Evolutionary conservation across 2,888 invertebrate species (phyloP).

Genomic region (Andrena fulva): DNA sequence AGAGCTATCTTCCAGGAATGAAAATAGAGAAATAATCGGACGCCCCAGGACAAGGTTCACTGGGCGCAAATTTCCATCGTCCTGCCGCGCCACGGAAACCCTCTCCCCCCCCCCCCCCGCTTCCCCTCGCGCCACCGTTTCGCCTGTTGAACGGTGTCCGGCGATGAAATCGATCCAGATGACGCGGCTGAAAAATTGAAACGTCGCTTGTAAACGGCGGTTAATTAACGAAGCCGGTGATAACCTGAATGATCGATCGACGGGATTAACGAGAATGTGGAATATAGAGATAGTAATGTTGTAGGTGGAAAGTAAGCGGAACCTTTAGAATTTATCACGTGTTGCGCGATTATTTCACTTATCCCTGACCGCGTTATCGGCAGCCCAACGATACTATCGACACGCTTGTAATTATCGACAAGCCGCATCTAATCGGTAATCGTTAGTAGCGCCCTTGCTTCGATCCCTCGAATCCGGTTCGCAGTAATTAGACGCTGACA

Average conservation of each 20-base stretch:
- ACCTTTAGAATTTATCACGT: background rate
- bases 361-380: background rate
- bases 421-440: constrained; percentile 11
- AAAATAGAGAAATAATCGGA: constrained; percentile 79
- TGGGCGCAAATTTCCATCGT: constrained; percentile 68
- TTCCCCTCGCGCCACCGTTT: background rate
- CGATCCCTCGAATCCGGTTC: background rate
- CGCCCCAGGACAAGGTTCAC: constrained; percentile 62
- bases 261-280: too few species aligned
- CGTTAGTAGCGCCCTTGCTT: background rate
- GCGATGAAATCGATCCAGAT: background rate
- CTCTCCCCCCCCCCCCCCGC: background rate
- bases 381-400: constrained; percentile 6
- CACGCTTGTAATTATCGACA: background rate
- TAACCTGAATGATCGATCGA: background rate
- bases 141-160: background rate
- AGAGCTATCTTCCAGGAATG: constrained; percentile 79
- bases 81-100: constrained; percentile 32
- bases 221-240: background rate
- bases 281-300: background rate
- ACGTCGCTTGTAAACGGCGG: background rate
- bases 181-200: background rate
- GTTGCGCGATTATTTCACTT: background rate
- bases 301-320: background rate
- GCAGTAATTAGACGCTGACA: constrained; percentile 4